Base-by-base conservation (phyloP, 2,113 vertebrate genomes). In the Seriola dumerili region DNA sequence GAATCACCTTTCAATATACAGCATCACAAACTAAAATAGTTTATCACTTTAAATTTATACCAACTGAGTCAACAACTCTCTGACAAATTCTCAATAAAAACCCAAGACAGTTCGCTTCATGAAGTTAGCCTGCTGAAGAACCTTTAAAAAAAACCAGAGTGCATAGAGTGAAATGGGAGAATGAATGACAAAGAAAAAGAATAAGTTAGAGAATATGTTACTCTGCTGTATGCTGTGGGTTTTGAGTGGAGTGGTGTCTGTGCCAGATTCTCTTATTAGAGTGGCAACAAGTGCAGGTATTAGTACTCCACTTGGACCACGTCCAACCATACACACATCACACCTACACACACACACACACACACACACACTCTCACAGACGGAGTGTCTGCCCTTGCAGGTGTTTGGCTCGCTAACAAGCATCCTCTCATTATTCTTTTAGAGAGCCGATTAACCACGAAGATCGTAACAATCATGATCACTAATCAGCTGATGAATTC, bases 321-420 rank as follows among this genome's bases (percentile, higher is more conserved):
- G 1, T 89, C 91, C 89, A 93, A 55, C 70, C 55, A 72, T 48
- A 72, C 59, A 80, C 85, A 72, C 55, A 70, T 66, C 64, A 81
- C 58, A 82, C 77, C 62, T 57, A 68, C 65, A 72, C 68, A 76
- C 64, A 71, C 61, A 78, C 81, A 29, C 29, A 29, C 29, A 29
- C 29, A 79, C 74, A 68, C 65, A 72, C 68, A 76, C 64, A 68
- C 61, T 76, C 81, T 76, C 81, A 63, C 59, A 54, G 46, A 78
- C 83, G 80, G 61, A 87, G 46, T 12, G 85, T 80, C 91, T 91
- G 89, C 88, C 87, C 89, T 90, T 86, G 83, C 92, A 94, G 93
- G 88, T 94, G 94, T 91, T 90, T 80, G 76, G 87, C 85, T 91
- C 83, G 80, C 87, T 90, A 90, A 92, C 91, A 89, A 89, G 81